Evolutionary conservation across 23 tunicate species (phyloP).

Genomic region (Oikopleura albicans): DNA sequence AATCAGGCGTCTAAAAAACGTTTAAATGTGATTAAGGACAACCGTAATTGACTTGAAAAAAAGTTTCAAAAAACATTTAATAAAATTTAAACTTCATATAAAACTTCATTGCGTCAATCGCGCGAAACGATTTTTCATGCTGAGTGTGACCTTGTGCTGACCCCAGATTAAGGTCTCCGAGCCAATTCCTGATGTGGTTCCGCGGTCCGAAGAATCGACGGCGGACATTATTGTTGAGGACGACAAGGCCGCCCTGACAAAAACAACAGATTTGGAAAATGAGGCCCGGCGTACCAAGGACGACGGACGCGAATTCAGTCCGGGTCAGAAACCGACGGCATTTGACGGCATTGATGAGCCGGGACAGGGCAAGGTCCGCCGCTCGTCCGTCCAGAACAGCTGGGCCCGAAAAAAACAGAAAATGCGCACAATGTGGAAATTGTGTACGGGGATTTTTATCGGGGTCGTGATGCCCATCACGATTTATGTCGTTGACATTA

Average conservation of each 20-base stretch:
- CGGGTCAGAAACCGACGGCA: no score
- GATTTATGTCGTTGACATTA: conserved; percentile 58
- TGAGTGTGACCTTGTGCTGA: no score
- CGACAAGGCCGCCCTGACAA: neutral
- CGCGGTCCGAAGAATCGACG: neutral
- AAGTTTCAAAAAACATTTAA: no score
- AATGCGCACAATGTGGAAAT: neutral
- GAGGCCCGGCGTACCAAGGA: neutral
- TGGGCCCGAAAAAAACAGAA: conserved; percentile 4
- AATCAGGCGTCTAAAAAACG: no score
- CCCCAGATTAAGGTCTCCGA: no score
- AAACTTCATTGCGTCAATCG: no score
- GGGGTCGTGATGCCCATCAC: conserved; percentile 50
- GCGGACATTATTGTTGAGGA: neutral
- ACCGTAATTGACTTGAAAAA: no score
- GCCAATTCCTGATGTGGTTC: neutral
- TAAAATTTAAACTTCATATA: no score
- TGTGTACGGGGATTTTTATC: conserved; percentile 21
- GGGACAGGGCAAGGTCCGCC: neutral
- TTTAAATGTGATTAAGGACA: no score
- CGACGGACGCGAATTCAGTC: no score
- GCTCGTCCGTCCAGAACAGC: neutral
- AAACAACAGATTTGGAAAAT: conserved; percentile 1
- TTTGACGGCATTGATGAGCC: conserved; percentile 3
- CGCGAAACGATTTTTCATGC: no score